A percentile compares a stretch with the other conserved stretches of the same genome.
Evolutionary conservation across 2,113 vertebrate species (phyloP).

Genomic region (Gavialis gangeticus): DNA sequence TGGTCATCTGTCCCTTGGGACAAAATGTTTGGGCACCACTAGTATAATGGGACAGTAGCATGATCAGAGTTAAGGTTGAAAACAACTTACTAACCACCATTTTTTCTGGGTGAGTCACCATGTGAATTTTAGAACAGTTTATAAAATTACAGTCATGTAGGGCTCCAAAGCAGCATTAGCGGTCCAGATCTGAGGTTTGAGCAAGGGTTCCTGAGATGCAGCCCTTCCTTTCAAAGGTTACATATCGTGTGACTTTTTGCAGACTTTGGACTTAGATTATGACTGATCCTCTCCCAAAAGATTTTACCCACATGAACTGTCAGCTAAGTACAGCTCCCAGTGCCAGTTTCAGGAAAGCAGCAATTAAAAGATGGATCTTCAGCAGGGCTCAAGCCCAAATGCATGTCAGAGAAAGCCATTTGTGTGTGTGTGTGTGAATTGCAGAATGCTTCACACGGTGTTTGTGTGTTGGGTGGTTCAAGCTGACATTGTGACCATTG

Average conservation of each 20-base stretch:
- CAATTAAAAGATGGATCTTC: neutral
- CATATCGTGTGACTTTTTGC: too few relatives aligned
- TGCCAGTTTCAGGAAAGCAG: neutral
- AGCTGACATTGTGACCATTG: neutral
- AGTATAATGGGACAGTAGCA: neutral
- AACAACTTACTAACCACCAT: neutral
- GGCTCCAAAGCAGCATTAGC: too few relatives aligned
- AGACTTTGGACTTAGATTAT: too few relatives aligned
- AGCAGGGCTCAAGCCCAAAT: neutral
- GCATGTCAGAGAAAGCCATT: neutral
- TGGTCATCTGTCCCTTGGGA: too few relatives aligned
- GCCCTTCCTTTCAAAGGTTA: too few relatives aligned
- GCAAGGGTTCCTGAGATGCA: too few relatives aligned
- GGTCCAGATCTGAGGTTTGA: too few relatives aligned
- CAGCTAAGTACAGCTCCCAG: accelerated
- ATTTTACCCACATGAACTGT: neutral
- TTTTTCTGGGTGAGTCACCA: neutral
- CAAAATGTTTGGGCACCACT: too few relatives aligned
- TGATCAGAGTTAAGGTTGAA: accelerated
- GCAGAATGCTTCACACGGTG: neutral
- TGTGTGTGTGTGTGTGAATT: neutral
- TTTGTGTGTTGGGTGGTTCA: neutral
- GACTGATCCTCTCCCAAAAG: too few relatives aligned
- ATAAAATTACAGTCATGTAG: too few relatives aligned
- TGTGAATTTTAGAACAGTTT: too few relatives aligned